Evolutionary conservation across 2,113 vertebrate species (phyloP), one percentile per base, ranked within the genome.

Genomic region (Rhinichthys klamathensis): DNA sequence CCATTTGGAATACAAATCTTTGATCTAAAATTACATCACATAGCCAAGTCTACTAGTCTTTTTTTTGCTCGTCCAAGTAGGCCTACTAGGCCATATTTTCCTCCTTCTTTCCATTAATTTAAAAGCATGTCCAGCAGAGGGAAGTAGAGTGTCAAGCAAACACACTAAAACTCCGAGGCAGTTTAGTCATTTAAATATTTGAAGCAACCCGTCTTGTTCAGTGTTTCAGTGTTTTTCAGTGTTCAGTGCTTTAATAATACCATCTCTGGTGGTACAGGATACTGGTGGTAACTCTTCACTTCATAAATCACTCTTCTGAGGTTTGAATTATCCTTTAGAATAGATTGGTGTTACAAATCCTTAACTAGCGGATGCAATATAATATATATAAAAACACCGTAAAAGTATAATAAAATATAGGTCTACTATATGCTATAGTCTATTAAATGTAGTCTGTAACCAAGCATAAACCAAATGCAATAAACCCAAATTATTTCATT

Each of bases 101-200:
- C n/a, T 2, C 15, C 38, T 6, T 16, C 7, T 21, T 12, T 1
- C 27, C 13, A 32, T 54, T 30, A 9, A 70, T 54, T 77, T 32
- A 6, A 18, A 76, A 77, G 49, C 46, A 32, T 54, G 46, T 12
- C 49, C 74, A 77, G 74, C 74, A 77, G 74, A 77, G 49, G 74
- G 74, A 51, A 56, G 49, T 32, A 49, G 41, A 74, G 73, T 25
- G 25, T 32, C 25, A 76, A 30, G 13, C n/a, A 46, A 25, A 9
- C 23, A 69, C 30, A 69, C 3, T 38, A 0, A 70, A 11, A 21
- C 65, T 23, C 32, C 5, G 30, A 69, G 65, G 16, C 65, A 13
- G 69, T n/a, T 21, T 30, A n/a, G n/a, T n/a, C n/a, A n/a, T n/a
- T n/a, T n/a, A n/a, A n/a, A n/a, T n/a, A n/a, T n/a, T n/a, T n/a